Evolutionary conservation across 1,140 invertebrate genomes (phyloP).

Genomic region (Drosophila nannoptera): DNA sequence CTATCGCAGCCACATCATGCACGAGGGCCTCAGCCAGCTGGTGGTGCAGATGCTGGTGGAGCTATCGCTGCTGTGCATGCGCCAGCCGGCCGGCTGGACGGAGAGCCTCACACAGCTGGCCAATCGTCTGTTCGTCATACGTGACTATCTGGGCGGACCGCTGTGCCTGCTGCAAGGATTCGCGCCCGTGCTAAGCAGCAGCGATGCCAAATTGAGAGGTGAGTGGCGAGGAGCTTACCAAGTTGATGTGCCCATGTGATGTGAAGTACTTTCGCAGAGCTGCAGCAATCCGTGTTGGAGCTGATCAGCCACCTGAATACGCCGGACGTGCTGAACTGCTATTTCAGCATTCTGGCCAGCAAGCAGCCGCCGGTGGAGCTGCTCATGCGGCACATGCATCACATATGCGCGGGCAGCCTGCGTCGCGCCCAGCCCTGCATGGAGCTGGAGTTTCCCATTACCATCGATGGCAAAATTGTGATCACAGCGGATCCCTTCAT

Average conservation of each 20-base stretch:
- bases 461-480: slow-evolving; percentile 69
- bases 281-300: slow-evolving; percentile 73
- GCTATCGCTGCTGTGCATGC: slow-evolving; percentile 60
- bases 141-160: slow-evolving; percentile 71
- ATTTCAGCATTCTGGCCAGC: slow-evolving; percentile 65
- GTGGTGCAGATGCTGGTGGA: slow-evolving; percentile 76
- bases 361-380: slow-evolving; percentile 72
- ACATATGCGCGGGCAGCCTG: slow-evolving; percentile 55
- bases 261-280: slow-evolving; percentile 33
- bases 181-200: slow-evolving; percentile 58
- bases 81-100: slow-evolving; percentile 70
- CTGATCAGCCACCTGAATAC: slow-evolving; percentile 71
- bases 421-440: slow-evolving; percentile 61
- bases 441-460: slow-evolving; percentile 71
- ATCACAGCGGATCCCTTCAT: slow-evolving; percentile 57
- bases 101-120: slow-evolving; percentile 70
- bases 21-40: slow-evolving; percentile 70
- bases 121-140: slow-evolving; percentile 70
- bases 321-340: slow-evolving; percentile 65
- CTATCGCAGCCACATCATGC: slow-evolving; percentile 69
- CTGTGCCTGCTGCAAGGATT: slow-evolving; percentile 72
- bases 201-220: slow-evolving; percentile 67
- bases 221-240: not conserved
- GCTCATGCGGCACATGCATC: slow-evolving; percentile 66
- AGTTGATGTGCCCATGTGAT: not conserved